Conservation (phyloP, 2,888 invertebrate species). For the Tineola bisselliella region DNA sequence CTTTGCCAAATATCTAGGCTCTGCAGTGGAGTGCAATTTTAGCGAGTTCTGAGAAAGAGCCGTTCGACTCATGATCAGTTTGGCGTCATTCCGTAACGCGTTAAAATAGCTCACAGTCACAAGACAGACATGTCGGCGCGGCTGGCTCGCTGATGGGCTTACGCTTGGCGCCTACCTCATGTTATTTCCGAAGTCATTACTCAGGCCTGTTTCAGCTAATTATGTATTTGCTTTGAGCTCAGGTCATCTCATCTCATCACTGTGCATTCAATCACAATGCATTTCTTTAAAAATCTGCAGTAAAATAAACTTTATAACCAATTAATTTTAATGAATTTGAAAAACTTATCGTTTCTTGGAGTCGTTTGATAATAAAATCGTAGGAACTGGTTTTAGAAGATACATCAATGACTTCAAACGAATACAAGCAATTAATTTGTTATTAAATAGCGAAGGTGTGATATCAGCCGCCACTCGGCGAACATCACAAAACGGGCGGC, state of each 20-base stretch:
- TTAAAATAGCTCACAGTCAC: constrained; percentile 47
- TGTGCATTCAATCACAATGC: neutral
- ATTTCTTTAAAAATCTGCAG: neutral
- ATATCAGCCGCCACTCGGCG: neutral
- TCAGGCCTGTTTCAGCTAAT: constrained; percentile 62
- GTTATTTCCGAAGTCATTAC: constrained; percentile 66
- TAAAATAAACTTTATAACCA: neutral
- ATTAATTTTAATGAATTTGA: neutral
- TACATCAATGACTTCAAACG: neutral
- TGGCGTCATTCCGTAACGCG: constrained; percentile 24
- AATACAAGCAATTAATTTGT: neutral
- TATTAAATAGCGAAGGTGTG: neutral
- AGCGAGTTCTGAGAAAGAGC: constrained; percentile 28
- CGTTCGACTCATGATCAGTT: constrained; percentile 40
- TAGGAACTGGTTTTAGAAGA: neutral
- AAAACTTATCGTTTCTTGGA: neutral
- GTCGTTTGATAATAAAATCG: neutral
- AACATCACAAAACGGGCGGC: constrained; percentile 27
- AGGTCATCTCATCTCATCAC: neutral
- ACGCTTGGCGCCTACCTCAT: constrained; percentile 62
- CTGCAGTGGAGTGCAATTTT: constrained; percentile 16
- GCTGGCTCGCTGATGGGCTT: constrained; percentile 20
- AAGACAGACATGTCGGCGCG: constrained; percentile 56
- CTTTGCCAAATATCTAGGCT: constrained; percentile 5
- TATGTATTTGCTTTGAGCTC: constrained; percentile 50